phyloP scores from a whole-genome alignment of 1,140 invertebrate species.

The Babylonia areolata region DNA sequence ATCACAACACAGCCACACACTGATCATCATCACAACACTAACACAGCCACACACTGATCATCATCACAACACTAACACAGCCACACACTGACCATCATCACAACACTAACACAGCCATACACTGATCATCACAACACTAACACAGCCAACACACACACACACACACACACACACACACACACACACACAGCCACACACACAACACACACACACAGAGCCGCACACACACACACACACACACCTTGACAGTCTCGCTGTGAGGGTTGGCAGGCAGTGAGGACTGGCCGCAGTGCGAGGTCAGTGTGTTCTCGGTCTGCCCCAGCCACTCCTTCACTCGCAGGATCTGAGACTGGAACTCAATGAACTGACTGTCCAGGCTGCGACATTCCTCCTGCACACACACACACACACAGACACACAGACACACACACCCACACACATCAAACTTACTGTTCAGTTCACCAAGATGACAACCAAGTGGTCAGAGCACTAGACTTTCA shows the following conservation, averaged over 20 bases:
- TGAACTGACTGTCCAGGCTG: conserved; percentile 63
- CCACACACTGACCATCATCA: too few species aligned
- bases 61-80: too few species aligned
- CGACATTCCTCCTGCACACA: conserved; percentile 61
- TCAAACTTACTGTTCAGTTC: too few species aligned
- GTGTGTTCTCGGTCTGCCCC: conserved; percentile 60
- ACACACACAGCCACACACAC: neutral
- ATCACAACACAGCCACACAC: too few species aligned
- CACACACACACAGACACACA: too few species aligned
- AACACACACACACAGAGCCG: neutral
- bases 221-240: conserved; percentile 24
- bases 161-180: neutral
- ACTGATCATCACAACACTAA: neutral
- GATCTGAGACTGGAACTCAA: conserved; percentile 69
- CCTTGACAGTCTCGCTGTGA: conserved; percentile 69
- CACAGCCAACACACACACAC: neutral
- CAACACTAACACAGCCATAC: too few species aligned
- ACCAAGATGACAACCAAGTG: too few species aligned
- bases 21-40: too few species aligned
- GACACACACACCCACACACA: too few species aligned
- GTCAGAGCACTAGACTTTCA: too few species aligned
- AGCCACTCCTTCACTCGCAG: conserved; percentile 74
- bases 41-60: too few species aligned
- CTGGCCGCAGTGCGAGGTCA: conserved; percentile 74
- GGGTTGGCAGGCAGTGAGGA: conserved; percentile 57